Conservation (phyloP, 2,888 invertebrate species). For the Phengaris arion region DNA sequence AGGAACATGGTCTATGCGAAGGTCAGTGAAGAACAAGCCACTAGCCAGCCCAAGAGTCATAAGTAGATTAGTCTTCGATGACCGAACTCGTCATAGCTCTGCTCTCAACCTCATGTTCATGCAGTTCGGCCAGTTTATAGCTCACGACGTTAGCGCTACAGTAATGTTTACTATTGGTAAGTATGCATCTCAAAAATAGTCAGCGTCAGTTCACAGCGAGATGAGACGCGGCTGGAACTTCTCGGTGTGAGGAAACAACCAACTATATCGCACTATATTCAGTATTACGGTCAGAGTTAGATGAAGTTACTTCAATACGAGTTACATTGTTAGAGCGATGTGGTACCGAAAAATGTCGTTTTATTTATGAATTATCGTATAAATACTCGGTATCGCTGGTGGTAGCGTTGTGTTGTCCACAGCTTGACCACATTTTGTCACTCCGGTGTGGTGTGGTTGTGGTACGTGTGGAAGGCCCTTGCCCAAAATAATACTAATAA, state of each 20-base stretch:
- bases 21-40: conserved; percentile 63
- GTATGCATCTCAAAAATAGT: conserved; percentile 36
- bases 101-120: conserved; percentile 84
- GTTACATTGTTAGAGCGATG: no score
- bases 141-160: conserved; percentile 87
- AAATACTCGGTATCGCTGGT: no score
- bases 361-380: no score
- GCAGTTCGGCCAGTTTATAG: conserved; percentile 90
- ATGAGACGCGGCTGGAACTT: no score
- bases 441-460: no score
- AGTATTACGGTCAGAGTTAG: neutral
- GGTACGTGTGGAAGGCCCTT: no score
- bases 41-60: conserved; percentile 84
- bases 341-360: no score
- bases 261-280: neutral
- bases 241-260: neutral
- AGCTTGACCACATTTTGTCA: no score
- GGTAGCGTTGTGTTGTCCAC: no score
- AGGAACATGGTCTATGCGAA: conserved; percentile 76
- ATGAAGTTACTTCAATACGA: neutral
- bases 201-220: no score
- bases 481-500: no score
- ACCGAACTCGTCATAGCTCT: conserved; percentile 79
- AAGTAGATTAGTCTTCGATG: conserved; percentile 81
- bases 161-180: conserved; percentile 84